These are phyloP conservation scores for Monopis laevigella DNA, from an alignment of 2,888 invertebrate genomes.

Conservation along the genomic window DNA sequence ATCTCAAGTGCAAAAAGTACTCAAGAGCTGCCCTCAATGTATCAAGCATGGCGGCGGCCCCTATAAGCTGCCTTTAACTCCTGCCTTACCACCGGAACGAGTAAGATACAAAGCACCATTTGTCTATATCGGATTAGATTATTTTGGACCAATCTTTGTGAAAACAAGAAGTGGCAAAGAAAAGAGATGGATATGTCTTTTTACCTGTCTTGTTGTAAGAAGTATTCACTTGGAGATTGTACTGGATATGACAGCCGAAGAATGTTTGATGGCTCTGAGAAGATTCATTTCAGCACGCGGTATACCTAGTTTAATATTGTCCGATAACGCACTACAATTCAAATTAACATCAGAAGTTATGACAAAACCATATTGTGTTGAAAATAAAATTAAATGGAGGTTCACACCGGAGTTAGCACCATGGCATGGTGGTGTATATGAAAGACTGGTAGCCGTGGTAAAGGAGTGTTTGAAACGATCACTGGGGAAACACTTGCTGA, in stretches of 20 bases:
- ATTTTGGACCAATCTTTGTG: conserved; percentile 2
- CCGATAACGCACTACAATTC: conserved; percentile 18
- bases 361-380: conserved; percentile 12
- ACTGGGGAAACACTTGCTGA: conserved; percentile 15
- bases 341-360: conserved; percentile 17
- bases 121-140: conserved; percentile 3
- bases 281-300: conserved; percentile 12
- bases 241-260: conserved; percentile 15
- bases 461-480: conserved; percentile 17
- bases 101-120: conserved; percentile 1
- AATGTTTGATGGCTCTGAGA: conserved; percentile 15
- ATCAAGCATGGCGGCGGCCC: conserved; percentile 22
- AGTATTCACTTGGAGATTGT: conserved; percentile 17
- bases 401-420: conserved; percentile 20
- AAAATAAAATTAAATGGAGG: conserved; percentile 17
- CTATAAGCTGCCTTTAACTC: conserved; percentile 20
- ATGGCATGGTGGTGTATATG: conserved; percentile 21
- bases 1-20: conserved; percentile 15
- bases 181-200: conserved; percentile 10
- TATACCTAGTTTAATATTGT: conserved; percentile 13
- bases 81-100: conserved; percentile 18
- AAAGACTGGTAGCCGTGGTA: conserved; percentile 16
- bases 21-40: conserved; percentile 18
- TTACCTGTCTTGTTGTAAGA: conserved; percentile 12
- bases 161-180: background rate